Evolutionary conservation across 2,113 vertebrate genomes (phyloP).

Genomic region (Buteo buteo): DNA sequence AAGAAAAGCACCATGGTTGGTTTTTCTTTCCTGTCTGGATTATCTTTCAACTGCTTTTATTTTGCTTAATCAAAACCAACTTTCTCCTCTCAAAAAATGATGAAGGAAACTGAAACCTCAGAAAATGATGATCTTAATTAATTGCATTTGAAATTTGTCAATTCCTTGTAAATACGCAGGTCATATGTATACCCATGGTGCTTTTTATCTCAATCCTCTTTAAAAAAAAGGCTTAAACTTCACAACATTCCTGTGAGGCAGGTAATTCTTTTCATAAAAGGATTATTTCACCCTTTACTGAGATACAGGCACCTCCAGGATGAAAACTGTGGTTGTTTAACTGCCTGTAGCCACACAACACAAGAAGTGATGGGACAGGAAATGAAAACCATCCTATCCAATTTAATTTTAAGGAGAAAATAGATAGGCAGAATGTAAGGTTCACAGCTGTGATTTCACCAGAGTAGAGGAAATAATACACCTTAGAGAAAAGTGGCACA

Average conservation of each 20-base stretch:
- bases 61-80: background rate
- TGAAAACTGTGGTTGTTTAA: conserved; percentile 6
- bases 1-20: background rate
- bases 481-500: background rate
- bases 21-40: background rate
- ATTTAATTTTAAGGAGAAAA: conserved; percentile 43
- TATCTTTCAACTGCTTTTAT: background rate
- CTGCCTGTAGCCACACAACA: conserved; percentile 3
- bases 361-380: conserved; percentile 12
- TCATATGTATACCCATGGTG: background rate
- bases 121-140: background rate
- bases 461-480: background rate
- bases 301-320: background rate
- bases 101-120: background rate
- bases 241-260: background rate
- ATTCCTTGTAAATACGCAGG: background rate
- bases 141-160: background rate
- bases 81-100: background rate
- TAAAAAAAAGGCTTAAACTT: background rate
- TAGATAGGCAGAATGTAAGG: background rate
- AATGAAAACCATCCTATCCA: conserved; percentile 52
- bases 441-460: conserved; percentile 25
- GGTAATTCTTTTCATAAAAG: conserved; percentile 40
- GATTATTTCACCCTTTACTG: conserved; percentile 32
- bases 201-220: background rate